phyloP scores from a whole-genome alignment of 2,888 invertebrate genomes.

The Orthosia incerta region DNA sequence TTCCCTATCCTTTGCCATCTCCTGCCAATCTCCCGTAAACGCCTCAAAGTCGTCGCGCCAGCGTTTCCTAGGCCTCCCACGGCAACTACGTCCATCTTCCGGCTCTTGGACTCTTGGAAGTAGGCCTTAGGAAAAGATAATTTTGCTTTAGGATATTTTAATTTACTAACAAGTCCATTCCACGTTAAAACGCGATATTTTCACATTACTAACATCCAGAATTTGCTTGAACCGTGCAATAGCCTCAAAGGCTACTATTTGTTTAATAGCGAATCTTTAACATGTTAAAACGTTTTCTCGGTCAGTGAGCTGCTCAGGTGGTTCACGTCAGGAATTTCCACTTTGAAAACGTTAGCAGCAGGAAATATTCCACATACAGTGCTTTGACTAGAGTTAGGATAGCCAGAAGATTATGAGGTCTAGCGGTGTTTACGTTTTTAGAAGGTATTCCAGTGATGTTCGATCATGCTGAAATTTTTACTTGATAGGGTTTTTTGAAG shows the following conservation, averaged over 20 bases:
- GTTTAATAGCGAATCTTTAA: slow-evolving; percentile 76
- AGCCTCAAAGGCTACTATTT: slow-evolving; percentile 63
- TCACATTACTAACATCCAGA: slow-evolving; percentile 9
- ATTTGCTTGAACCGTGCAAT: slow-evolving; percentile 26
- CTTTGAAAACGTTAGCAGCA: slow-evolving; percentile 76
- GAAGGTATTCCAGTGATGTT: slow-evolving; percentile 29
- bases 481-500: slow-evolving; percentile 1
- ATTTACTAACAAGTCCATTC: not conserved
- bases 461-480: slow-evolving; percentile 25
- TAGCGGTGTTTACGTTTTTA: slow-evolving; percentile 31
- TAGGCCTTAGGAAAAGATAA: not conserved
- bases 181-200: not conserved
- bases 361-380: slow-evolving; percentile 73
- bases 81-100: too few species aligned
- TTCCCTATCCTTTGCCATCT: too few species aligned
- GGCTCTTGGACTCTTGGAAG: too few species aligned
- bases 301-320: slow-evolving; percentile 75
- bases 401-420: slow-evolving; percentile 45
- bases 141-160: not conserved
- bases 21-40: too few species aligned
- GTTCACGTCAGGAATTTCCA: slow-evolving; percentile 81
- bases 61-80: too few species aligned
- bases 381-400: slow-evolving; percentile 59
- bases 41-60: too few species aligned
- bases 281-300: slow-evolving; percentile 75